Evolutionary conservation across 2,113 vertebrate species (phyloP).

Genomic region (Ictalurus punctatus): DNA sequence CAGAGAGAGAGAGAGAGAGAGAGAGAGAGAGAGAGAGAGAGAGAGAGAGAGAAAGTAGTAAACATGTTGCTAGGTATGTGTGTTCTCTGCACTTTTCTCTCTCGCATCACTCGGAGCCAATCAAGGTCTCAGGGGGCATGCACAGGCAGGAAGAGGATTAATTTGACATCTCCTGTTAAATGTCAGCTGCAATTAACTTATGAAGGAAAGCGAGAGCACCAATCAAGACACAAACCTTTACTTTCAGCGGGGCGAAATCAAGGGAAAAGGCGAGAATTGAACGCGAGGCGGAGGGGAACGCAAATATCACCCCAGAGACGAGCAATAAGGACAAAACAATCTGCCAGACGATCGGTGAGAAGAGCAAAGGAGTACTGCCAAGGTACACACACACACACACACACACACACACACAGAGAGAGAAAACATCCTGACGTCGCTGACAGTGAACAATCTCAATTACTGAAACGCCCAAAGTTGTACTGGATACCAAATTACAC

Average conservation of each 20-base stretch:
- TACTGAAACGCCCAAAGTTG: not conserved
- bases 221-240: constrained; percentile 58
- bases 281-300: not conserved
- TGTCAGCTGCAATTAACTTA: constrained; percentile 67
- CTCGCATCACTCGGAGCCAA: constrained; percentile 57
- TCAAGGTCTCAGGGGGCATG: constrained; percentile 56
- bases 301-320: not conserved
- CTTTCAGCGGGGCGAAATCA: constrained; percentile 12
- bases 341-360: not conserved
- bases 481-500: not conserved
- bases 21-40: not conserved
- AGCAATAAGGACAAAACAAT: constrained; percentile 20
- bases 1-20: not conserved
- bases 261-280: not conserved
- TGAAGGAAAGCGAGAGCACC: constrained; percentile 52
- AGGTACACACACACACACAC: not conserved
- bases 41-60: not conserved
- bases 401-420: not conserved
- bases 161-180: constrained; percentile 67
- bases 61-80: not conserved
- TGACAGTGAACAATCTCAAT: not conserved
- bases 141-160: constrained; percentile 56
- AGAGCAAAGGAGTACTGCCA: constrained; percentile 8
- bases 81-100: constrained; percentile 8
- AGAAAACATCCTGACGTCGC: too few relatives aligned